A percentile compares a stretch with the other conserved stretches of the same genome.
These are phyloP conservation scores for Chydorus sphaericus DNA, from an alignment of 2,888 invertebrate species.

Conservation along the genomic window DNA sequence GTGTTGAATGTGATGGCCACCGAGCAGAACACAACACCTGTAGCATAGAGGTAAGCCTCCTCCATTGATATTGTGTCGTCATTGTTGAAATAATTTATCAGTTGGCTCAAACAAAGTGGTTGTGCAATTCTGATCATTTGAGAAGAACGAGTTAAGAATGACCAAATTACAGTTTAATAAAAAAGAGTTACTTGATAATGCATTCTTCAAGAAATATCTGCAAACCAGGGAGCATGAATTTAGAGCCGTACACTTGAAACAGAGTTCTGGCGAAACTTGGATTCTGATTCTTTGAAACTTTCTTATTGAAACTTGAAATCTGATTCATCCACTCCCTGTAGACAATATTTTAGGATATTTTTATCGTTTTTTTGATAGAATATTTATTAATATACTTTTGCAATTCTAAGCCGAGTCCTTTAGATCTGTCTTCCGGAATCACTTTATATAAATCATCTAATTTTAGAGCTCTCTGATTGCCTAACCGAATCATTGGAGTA, in stretches of 20 bases:
- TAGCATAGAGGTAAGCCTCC: slow-evolving; percentile 61
- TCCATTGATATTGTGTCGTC: slow-evolving; percentile 34
- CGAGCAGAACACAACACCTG: slow-evolving; percentile 54
- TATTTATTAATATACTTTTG: slow-evolving; percentile 49
- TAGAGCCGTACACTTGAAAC: slow-evolving; percentile 31
- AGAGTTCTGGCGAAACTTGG: slow-evolving; percentile 36
- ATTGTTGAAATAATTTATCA: slow-evolving; percentile 46
- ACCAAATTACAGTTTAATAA: slow-evolving; percentile 19
- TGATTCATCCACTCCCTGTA: slow-evolving; percentile 45
- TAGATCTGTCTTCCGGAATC: slow-evolving; percentile 49
- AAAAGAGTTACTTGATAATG: slow-evolving; percentile 25
- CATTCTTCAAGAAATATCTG: slow-evolving; percentile 32
- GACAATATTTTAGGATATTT: no score
- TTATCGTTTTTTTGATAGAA: no score
- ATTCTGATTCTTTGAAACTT: slow-evolving; percentile 30
- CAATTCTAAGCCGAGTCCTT: slow-evolving; percentile 46
- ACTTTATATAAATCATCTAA: slow-evolving; percentile 58
- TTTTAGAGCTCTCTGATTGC: slow-evolving; percentile 53
- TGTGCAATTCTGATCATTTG: slow-evolving; percentile 41
- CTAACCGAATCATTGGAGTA: slow-evolving; percentile 56
- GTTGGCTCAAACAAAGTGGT: slow-evolving; percentile 46
- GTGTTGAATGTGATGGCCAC: slow-evolving; percentile 57
- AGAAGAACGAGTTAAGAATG: background rate
- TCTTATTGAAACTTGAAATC: slow-evolving; percentile 26
- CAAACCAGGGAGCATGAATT: slow-evolving; percentile 31